A percentile compares a stretch with the other conserved stretches of the same genome.
Evolutionary conservation across 2,888 invertebrate species (phyloP).

Genomic region (Gnatocerus cornutus): DNA sequence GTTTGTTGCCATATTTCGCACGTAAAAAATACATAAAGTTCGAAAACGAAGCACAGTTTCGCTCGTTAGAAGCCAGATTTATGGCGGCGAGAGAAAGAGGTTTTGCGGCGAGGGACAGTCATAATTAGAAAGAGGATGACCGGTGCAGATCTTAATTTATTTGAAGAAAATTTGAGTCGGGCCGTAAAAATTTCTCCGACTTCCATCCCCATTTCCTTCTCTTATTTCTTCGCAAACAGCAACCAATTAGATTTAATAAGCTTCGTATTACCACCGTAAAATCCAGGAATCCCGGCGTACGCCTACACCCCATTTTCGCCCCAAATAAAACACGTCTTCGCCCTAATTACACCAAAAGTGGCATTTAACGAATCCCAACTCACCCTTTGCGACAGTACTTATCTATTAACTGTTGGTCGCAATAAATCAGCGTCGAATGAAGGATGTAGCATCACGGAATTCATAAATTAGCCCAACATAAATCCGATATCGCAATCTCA

Average conservation of each 20-base stretch:
- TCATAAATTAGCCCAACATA: constrained; percentile 39
- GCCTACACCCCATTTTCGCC: constrained; percentile 55
- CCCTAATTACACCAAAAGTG: constrained; percentile 59
- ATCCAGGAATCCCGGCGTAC: constrained; percentile 53
- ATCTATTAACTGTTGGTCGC: constrained; percentile 13
- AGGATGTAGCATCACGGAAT: constrained; percentile 20
- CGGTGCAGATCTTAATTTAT: too few species aligned
- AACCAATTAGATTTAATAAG: constrained; percentile 46
- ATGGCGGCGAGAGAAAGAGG: constrained; percentile 10
- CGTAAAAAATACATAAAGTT: constrained; percentile 47
- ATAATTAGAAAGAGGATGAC: not conserved
- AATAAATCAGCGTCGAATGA: constrained; percentile 18
- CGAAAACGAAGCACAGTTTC: constrained; percentile 37
- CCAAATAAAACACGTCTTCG: constrained; percentile 58
- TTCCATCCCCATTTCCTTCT: not conserved
- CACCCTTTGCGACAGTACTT: constrained; percentile 38
- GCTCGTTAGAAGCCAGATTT: constrained; percentile 38
- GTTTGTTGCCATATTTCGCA: constrained; percentile 48
- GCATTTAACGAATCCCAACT: constrained; percentile 53
- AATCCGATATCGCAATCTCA: constrained; percentile 34
- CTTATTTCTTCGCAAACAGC: constrained; percentile 10
- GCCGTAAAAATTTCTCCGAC: too few species aligned
- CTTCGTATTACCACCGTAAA: constrained; percentile 43
- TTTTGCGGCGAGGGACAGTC: constrained; percentile 7
- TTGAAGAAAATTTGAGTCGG: too few species aligned